phyloP scores from a whole-genome alignment of 2,797 vertebrate genomes.

The Sebastes minor region DNA sequence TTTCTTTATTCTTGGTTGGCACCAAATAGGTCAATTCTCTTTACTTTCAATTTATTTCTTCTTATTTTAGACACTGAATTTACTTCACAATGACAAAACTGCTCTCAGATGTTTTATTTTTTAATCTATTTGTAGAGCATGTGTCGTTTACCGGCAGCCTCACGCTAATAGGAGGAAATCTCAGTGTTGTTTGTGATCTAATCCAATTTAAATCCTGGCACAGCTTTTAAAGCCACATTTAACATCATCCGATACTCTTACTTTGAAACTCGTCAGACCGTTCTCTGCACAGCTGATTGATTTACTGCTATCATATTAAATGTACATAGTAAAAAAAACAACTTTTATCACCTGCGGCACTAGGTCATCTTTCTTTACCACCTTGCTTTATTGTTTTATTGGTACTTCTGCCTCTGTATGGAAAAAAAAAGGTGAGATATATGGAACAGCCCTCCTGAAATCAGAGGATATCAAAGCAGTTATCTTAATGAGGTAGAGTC shows the following conservation, averaged over 20 bases:
- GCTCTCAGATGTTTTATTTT: background rate
- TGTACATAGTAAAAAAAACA: background rate
- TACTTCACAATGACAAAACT: background rate
- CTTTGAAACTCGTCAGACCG: background rate
- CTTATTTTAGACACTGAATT: background rate
- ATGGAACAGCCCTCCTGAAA: background rate
- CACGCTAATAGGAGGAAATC: background rate
- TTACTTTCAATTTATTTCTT: background rate
- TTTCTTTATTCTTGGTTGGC: background rate
- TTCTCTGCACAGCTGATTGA: background rate
- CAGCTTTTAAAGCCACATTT: background rate
- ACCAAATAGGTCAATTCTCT: background rate
- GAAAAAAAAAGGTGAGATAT: background rate
- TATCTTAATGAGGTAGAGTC: background rate
- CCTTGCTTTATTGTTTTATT: background rate
- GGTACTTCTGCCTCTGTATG: background rate
- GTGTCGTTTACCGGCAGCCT: background rate
- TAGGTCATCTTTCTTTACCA: background rate
- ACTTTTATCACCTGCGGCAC: too few species aligned
- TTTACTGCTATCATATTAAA: background rate
- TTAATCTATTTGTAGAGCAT: background rate
- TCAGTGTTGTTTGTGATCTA: background rate
- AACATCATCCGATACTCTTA: background rate
- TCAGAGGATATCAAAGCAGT: background rate
- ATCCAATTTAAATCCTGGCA: conserved; percentile 17